Conservation (phyloP, 2,888 invertebrate species). For the Luperina testacea region DNA sequence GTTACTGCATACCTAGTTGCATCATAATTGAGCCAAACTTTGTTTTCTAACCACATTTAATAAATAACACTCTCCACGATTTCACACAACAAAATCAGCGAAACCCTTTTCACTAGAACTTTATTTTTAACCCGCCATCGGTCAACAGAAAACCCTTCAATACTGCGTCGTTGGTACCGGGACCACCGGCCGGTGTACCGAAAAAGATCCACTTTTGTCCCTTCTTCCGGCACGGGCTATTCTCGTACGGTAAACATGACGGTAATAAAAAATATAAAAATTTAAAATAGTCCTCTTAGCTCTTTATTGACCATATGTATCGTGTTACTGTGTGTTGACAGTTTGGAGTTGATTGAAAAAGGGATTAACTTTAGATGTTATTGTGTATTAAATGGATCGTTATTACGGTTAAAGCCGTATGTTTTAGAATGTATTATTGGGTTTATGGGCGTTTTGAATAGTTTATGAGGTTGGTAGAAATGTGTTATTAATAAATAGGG, state of each 20-base stretch:
- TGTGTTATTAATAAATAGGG: slow-evolving; percentile 13
- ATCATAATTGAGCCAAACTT: slow-evolving; percentile 1
- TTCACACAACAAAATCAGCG: slow-evolving; percentile 55
- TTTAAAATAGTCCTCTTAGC: slow-evolving; percentile 70
- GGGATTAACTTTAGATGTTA: slow-evolving; percentile 31
- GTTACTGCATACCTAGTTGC: not conserved
- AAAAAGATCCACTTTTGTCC: slow-evolving; percentile 83
- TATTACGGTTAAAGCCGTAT: slow-evolving; percentile 16
- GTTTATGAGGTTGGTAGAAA: slow-evolving; percentile 33
- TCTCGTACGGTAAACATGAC: slow-evolving; percentile 66
- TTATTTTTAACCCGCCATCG: slow-evolving; percentile 64
- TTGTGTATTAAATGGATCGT: slow-evolving; percentile 36
- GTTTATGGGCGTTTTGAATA: slow-evolving; percentile 31
- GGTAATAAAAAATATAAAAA: slow-evolving; percentile 72
- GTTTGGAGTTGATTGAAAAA: slow-evolving; percentile 49
- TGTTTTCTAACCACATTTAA: slow-evolving; percentile 1
- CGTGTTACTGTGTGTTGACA: slow-evolving; percentile 73
- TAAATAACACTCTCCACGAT: slow-evolving; percentile 21
- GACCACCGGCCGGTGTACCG: slow-evolving; percentile 78
- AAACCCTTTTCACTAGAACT: slow-evolving; percentile 41
- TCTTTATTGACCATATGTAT: slow-evolving; percentile 82
- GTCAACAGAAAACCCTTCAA: slow-evolving; percentile 66
- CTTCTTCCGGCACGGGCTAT: slow-evolving; percentile 82
- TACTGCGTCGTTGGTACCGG: slow-evolving; percentile 51
- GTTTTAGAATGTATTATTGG: slow-evolving; percentile 29